Evolutionary conservation across 1,140 invertebrate species (phyloP).

Genomic region (Saccostrea glomerata): DNA sequence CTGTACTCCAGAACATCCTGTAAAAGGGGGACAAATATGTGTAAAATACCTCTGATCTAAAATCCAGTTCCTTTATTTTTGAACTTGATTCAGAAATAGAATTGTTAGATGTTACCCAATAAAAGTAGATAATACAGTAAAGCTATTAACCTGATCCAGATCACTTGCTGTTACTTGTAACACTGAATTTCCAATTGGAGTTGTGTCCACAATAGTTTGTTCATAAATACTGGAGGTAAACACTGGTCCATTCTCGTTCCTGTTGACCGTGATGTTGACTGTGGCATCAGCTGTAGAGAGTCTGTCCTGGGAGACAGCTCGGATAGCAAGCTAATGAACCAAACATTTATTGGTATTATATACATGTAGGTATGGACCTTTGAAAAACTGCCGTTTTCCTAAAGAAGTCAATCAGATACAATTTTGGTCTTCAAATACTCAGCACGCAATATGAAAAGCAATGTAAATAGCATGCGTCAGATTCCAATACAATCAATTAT

Average conservation of each 20-base stretch:
- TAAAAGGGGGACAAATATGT: not conserved
- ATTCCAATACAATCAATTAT: too few relatives aligned
- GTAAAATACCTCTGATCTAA: not conserved
- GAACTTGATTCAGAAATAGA: too few relatives aligned
- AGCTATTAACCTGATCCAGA: slow-evolving; percentile 60
- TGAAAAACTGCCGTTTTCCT: too few relatives aligned
- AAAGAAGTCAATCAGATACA: too few relatives aligned
- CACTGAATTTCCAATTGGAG: slow-evolving; percentile 51
- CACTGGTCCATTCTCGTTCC: slow-evolving; percentile 89
- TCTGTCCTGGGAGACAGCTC: slow-evolving; percentile 51
- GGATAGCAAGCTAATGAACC: slow-evolving; percentile 58
- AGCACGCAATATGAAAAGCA: too few relatives aligned
- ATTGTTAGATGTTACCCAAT: too few relatives aligned
- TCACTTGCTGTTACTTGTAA: slow-evolving; percentile 61
- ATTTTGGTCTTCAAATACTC: too few relatives aligned
- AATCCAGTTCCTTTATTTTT: not conserved
- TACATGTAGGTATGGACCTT: too few relatives aligned
- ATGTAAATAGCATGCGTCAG: too few relatives aligned
- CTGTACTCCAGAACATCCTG: slow-evolving; percentile 54
- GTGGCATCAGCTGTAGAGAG: slow-evolving; percentile 83
- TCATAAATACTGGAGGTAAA: slow-evolving; percentile 76
- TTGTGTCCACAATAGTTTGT: slow-evolving; percentile 59
- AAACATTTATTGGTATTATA: not conserved
- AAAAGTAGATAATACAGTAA: too few relatives aligned
- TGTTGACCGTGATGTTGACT: slow-evolving; percentile 86